phyloP scores from a whole-genome alignment of 2,888 invertebrate genomes.

The Macaria liturata region DNA sequence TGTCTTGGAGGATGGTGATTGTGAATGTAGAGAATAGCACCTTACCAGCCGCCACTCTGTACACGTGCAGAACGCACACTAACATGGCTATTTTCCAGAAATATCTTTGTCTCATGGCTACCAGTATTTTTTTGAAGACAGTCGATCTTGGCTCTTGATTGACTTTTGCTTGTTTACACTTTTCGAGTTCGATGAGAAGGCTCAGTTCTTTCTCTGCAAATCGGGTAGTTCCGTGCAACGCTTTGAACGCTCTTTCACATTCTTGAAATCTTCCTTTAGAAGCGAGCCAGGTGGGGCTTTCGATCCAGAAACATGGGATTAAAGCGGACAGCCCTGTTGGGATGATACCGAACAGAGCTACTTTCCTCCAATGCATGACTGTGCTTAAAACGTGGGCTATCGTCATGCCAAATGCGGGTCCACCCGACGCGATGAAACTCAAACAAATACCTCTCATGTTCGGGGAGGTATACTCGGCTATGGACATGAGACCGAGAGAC shows the following conservation, averaged over 20 bases:
- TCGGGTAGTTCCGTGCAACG: slow-evolving; percentile 28
- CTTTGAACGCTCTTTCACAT: slow-evolving; percentile 33
- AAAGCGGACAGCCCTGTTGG: slow-evolving; percentile 33
- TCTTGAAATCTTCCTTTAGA: slow-evolving; percentile 40
- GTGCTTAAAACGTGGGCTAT: slow-evolving; percentile 35
- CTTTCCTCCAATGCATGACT: slow-evolving; percentile 38
- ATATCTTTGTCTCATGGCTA: slow-evolving; percentile 24
- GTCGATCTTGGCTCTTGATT: slow-evolving; percentile 2
- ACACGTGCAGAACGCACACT: slow-evolving; percentile 23
- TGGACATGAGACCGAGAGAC: slow-evolving; percentile 28
- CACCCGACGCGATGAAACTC: slow-evolving; percentile 27
- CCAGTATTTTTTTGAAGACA: slow-evolving; percentile 17
- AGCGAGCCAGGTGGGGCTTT: slow-evolving; percentile 45
- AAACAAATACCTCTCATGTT: slow-evolving; percentile 35
- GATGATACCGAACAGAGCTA: slow-evolving; percentile 35
- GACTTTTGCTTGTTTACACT: slow-evolving; percentile 15
- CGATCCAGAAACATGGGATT: slow-evolving; percentile 38
- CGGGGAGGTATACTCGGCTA: slow-evolving; percentile 39
- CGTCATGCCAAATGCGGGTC: slow-evolving; percentile 33
- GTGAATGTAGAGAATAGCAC: slow-evolving; percentile 30
- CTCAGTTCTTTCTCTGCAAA: slow-evolving; percentile 33
- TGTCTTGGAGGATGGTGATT: slow-evolving; percentile 33
- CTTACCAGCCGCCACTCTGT: slow-evolving; percentile 25
- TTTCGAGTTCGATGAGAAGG: slow-evolving; percentile 32
- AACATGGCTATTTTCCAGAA: slow-evolving; percentile 33